Base-by-base conservation (phyloP, 2,113 vertebrate genomes). In the Lutjanus erythropterus region DNA sequence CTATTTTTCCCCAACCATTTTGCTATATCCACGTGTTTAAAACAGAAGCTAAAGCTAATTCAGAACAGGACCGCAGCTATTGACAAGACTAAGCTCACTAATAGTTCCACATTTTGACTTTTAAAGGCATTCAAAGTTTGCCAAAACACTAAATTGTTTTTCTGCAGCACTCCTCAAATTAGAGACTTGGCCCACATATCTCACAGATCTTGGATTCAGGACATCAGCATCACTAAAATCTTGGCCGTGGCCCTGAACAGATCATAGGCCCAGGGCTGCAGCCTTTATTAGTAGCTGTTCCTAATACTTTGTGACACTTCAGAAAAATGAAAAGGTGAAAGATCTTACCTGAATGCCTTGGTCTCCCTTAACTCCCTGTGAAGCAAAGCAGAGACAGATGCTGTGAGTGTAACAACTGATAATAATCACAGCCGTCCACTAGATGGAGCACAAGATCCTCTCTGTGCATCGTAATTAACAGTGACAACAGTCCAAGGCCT, bases 341-440 rank as follows among this genome's bases (percentile, higher is more conserved):
- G 14, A 35, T 29, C 84, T 90, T 89, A 94, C 94, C 94, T 93
- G 89, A 18, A 81, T 66, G n/a, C 94, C 93, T 27, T 68, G 72
- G 47, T 92, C 92, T 44, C 93, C 92, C 31, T 87, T 90, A 37
- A 37, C 29, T 60, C 94, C 93, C 93, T 94, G 71, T 78, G 47
- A 90, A 78, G 31, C 27, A 80, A 76, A 85, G n/a, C 35, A 75
- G 39, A 80, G 19, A 78, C 0, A 68, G 1, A 75, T 21, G 9
- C 0, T 27, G 0, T 23, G 18, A 37, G 39, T 55, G 14, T 42
- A 35, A 27, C 15, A 61, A 33, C 1, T 60, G 15, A 33, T 4
- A 42, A 33, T 12, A 66, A 52, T 37, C 1, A 59, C 5, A 39
- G 5, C 6, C 2, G 9, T 65, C 81, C 86, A 87, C 84, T 83